A percentile compares a stretch with the other conserved stretches of the same genome.
phyloP scores from a whole-genome alignment of 2,888 invertebrate species.

The Agrotis clavis region DNA sequence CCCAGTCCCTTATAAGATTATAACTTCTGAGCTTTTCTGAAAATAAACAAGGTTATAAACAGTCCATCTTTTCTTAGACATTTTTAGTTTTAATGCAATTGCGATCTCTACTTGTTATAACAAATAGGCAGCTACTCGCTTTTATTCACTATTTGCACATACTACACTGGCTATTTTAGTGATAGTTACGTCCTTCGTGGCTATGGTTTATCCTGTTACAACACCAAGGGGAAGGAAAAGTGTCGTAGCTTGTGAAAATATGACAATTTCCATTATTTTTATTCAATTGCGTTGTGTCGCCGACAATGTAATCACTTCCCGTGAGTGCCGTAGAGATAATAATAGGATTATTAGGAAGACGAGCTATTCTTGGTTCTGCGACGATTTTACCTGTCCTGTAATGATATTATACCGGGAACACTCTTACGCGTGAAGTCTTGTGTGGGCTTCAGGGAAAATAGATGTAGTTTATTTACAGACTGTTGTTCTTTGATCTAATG shows the following conservation, averaged over 20 bases:
- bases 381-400: conserved; percentile 28
- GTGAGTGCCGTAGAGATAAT: conserved; percentile 49
- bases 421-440: neutral
- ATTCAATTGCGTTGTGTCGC: conserved; percentile 33
- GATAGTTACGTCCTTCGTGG: neutral
- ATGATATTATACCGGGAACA: conserved; percentile 28
- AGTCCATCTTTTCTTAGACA: conserved; percentile 3
- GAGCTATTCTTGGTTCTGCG: conserved; percentile 27
- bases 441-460: neutral
- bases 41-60: conserved; percentile 23
- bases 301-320: conserved; percentile 56
- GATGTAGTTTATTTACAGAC: conserved; percentile 6
- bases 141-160: neutral
- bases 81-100: conserved; percentile 1
- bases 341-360: conserved; percentile 47
- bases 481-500: neutral
- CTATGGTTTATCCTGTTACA: conserved; percentile 11
- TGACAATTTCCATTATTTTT: conserved; percentile 50
- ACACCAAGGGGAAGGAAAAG: conserved; percentile 13
- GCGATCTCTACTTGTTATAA: neutral
- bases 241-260: conserved; percentile 26
- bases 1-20: conserved; percentile 21
- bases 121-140: neutral
- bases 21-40: conserved; percentile 18
- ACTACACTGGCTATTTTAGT: conserved; percentile 13